phyloP scores from a whole-genome alignment of 2,888 invertebrate species.

The Carpatolechia fugitivella region DNA sequence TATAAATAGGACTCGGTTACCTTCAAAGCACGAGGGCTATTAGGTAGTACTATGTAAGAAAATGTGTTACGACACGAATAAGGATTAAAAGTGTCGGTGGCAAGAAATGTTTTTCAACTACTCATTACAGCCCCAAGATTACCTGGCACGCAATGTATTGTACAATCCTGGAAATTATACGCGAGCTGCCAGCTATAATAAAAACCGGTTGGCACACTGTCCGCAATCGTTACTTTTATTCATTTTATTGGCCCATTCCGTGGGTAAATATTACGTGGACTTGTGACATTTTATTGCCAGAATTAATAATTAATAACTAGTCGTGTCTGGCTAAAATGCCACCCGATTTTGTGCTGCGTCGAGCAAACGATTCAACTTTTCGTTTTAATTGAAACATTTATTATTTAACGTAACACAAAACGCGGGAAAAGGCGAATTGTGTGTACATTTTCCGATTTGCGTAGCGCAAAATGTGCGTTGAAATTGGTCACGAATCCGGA shows the following conservation, averaged over 20 bases:
- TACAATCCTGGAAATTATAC: slow-evolving; percentile 10
- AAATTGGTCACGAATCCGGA: background rate
- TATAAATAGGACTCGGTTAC: slow-evolving; percentile 4
- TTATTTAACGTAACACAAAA: slow-evolving; percentile 6
- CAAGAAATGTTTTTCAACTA: slow-evolving; percentile 10
- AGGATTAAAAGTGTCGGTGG: slow-evolving; percentile 13
- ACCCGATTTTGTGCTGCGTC: background rate
- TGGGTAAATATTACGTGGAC: slow-evolving; percentile 10
- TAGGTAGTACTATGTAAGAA: slow-evolving; percentile 10
- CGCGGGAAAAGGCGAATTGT: background rate
- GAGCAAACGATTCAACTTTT: slow-evolving; percentile 1
- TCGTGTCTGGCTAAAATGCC: background rate
- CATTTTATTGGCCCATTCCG: slow-evolving; percentile 9
- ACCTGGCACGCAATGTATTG: slow-evolving; percentile 19
- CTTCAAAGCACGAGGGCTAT: background rate
- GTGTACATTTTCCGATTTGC: background rate
- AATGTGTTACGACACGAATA: slow-evolving; percentile 13
- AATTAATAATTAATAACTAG: slow-evolving; percentile 11
- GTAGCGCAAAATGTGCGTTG: background rate
- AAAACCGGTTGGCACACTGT: slow-evolving; percentile 18
- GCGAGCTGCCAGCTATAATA: background rate
- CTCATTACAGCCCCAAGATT: slow-evolving; percentile 11
- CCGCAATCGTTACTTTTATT: slow-evolving; percentile 12
- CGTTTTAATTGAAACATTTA: slow-evolving; percentile 7
- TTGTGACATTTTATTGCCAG: slow-evolving; percentile 7